A percentile compares a stretch with the other conserved stretches of the same genome.
These are phyloP conservation scores for Passer domesticus DNA, from an alignment of 2,113 vertebrate species.

Conservation along the genomic window DNA sequence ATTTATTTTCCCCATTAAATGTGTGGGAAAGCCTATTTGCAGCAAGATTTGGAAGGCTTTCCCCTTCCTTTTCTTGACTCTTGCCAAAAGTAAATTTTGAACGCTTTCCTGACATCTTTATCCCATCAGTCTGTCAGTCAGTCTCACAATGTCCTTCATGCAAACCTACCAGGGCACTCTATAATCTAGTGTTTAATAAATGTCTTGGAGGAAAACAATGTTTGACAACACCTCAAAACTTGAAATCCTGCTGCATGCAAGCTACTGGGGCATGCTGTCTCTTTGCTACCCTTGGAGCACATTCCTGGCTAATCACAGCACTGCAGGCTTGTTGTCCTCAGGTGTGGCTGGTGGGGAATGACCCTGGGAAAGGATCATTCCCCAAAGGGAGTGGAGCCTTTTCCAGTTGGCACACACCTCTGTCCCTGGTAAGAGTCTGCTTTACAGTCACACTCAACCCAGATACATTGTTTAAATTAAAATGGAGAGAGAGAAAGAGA, in stretches of 20 bases:
- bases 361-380: neutral
- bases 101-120: neutral
- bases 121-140: neutral
- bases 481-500: neutral
- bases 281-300: neutral
- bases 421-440: neutral
- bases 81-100: neutral
- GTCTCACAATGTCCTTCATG: neutral
- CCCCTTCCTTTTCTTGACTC: neutral
- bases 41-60: slow-evolving; percentile 36
- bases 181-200: neutral
- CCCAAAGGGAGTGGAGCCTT: accelerated
- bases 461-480: slow-evolving; percentile 1
- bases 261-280: neutral
- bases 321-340: neutral
- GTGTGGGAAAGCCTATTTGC: neutral
- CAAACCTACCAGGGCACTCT: neutral
- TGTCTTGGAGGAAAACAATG: neutral
- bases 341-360: accelerated
- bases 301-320: accelerated
- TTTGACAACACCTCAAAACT: neutral
- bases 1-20: neutral
- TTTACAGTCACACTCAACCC: neutral
- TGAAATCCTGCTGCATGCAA: neutral
- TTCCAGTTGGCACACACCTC: neutral